phyloP scores from a whole-genome alignment of 2,888 invertebrate genomes.

The Campoplex capitator region DNA sequence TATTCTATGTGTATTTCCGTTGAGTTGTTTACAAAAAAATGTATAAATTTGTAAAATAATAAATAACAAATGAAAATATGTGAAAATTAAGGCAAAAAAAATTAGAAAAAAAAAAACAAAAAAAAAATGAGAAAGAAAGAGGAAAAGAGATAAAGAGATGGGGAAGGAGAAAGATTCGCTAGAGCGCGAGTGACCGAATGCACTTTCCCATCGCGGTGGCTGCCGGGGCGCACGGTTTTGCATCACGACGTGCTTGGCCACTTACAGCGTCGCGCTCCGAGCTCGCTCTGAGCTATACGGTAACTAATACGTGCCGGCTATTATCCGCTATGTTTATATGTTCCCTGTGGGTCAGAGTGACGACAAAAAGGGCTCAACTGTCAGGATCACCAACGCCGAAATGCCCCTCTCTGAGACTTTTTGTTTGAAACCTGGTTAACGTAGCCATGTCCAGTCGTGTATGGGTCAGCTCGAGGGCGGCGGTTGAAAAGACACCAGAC shows the following conservation, averaged over 20 bases:
- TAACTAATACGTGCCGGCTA: conserved; percentile 71
- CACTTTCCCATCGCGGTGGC: conserved; percentile 73
- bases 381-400: not conserved
- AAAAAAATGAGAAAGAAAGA: not conserved
- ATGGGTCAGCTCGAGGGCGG: conserved; percentile 64
- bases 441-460: conserved; percentile 44
- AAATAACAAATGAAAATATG: no score
- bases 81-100: no score
- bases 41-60: no score
- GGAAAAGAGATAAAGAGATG: not conserved
- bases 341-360: not conserved
- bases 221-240: conserved; percentile 70
- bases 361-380: not conserved
- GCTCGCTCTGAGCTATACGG: conserved; percentile 65
- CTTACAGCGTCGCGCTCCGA: conserved; percentile 69
- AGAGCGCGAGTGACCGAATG: conserved; percentile 73
- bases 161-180: conserved; percentile 41
- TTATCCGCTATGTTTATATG: conserved; percentile 48
- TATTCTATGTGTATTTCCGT: no score
- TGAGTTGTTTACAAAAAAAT: no score
- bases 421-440: not conserved
- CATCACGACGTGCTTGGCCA: conserved; percentile 72
- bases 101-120: not conserved
- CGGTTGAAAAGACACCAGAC: conserved; percentile 44
- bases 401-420: not conserved